phyloP scores from a whole-genome alignment of 2,888 invertebrate species.

The Hypselothyrea guttata region DNA sequence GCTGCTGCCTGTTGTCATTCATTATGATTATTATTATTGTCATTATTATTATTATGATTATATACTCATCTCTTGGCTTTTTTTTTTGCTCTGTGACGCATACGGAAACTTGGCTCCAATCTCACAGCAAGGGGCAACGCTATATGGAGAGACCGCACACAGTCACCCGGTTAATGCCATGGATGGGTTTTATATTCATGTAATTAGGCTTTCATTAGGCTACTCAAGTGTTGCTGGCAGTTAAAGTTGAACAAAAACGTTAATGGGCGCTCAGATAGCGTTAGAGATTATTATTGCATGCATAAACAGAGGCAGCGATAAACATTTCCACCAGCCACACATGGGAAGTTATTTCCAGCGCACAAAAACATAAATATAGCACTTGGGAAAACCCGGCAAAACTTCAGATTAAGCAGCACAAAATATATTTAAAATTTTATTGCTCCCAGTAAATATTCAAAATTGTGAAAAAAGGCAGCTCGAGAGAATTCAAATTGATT shows the following conservation, averaged over 20 bases:
- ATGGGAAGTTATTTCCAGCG: background rate
- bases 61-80: background rate
- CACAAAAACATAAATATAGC: background rate
- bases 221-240: constrained; percentile 24
- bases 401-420: no score
- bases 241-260: constrained; percentile 9
- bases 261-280: constrained; percentile 4
- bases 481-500: no score
- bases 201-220: constrained; percentile 63
- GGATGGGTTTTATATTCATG: constrained; percentile 49
- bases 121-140: constrained; percentile 38
- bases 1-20: constrained; percentile 18
- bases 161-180: constrained; percentile 35
- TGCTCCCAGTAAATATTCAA: no score
- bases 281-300: background rate
- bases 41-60: constrained; percentile 19
- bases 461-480: no score
- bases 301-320: background rate
- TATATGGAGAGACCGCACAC: constrained; percentile 35
- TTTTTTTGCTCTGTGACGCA: constrained; percentile 22
- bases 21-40: constrained; percentile 1
- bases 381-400: no score
- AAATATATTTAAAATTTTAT: no score
- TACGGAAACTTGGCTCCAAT: constrained; percentile 17
- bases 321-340: background rate